A percentile compares a stretch with the other conserved stretches of the same genome.
Evolutionary conservation across 1,140 invertebrate genomes (phyloP).

Genomic region (Arctopsyche grandis): DNA sequence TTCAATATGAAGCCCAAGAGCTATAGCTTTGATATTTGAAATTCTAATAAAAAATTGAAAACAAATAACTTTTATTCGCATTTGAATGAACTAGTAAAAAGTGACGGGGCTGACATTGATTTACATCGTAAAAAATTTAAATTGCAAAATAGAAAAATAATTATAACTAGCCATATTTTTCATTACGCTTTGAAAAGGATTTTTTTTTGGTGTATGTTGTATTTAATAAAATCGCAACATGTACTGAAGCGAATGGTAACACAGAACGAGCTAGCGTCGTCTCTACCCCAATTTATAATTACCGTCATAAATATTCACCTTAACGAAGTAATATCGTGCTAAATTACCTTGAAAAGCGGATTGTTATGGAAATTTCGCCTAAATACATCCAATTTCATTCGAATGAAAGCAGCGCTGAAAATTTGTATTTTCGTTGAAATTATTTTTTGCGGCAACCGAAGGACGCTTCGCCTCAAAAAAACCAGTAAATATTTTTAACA

Average conservation of each 20-base stretch:
- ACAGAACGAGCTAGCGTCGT: conserved; percentile 4
- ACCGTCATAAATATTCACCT: conserved; percentile 37
- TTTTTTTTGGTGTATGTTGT: no score
- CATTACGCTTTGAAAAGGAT: no score
- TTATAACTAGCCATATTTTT: no score
- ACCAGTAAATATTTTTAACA: neutral
- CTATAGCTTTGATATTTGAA: no score
- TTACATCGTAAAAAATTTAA: no score
- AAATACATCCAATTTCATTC: conserved; percentile 28
- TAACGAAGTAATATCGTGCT: conserved; percentile 34
- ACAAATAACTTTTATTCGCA: no score
- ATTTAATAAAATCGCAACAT: neutral
- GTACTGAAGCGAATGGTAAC: neutral
- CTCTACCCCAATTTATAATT: conserved; percentile 28
- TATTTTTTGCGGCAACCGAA: neutral
- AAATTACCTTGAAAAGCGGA: conserved; percentile 33
- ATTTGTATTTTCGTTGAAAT: conserved; percentile 22
- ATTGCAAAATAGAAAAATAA: no score
- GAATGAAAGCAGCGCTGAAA: neutral
- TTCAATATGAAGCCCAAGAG: no score
- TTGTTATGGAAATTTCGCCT: conserved; percentile 32
- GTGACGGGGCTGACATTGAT: no score
- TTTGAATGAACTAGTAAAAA: no score
- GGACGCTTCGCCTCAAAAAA: neutral
- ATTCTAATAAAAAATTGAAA: no score